phyloP scores from a whole-genome alignment of 1,140 invertebrate species.

The Calycopis cecrops region DNA sequence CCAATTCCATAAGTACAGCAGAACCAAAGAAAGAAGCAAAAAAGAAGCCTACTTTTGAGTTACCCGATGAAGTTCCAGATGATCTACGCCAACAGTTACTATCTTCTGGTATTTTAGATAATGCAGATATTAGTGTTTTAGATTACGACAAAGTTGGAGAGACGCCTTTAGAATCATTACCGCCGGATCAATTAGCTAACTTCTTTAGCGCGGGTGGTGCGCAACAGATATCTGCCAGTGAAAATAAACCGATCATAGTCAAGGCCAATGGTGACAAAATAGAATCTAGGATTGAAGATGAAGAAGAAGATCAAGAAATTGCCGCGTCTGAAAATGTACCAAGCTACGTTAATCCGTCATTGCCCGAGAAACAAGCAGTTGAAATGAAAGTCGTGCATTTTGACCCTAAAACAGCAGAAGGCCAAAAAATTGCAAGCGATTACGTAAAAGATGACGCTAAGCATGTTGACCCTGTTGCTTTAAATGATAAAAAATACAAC shows the following conservation, averaged over 20 bases:
- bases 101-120: conserved; percentile 89
- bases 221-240: conserved; percentile 81
- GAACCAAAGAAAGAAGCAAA: conserved; percentile 70
- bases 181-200: conserved; percentile 89
- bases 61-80: conserved; percentile 91
- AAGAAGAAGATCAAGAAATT: conserved; percentile 63
- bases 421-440: conserved; percentile 81
- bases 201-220: conserved; percentile 87
- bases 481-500: conserved; percentile 86
- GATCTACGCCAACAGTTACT: conserved; percentile 87
- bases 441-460: conserved; percentile 85
- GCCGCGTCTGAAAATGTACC: conserved; percentile 64
- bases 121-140: conserved; percentile 89
- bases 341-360: conserved; percentile 57
- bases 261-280: conserved; percentile 78
- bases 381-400: conserved; percentile 91
- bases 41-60: conserved; percentile 76
- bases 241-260: conserved; percentile 78
- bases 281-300: conserved; percentile 72
- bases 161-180: conserved; percentile 86
- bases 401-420: conserved; percentile 83
- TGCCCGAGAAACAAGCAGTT: conserved; percentile 76
- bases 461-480: conserved; percentile 82
- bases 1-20: conserved; percentile 54
- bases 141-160: conserved; percentile 93